A percentile compares a stretch with the other conserved stretches of the same genome.
Conservation (phyloP, 2,888 invertebrate species). For the Euplagia quadripunctaria region DNA sequence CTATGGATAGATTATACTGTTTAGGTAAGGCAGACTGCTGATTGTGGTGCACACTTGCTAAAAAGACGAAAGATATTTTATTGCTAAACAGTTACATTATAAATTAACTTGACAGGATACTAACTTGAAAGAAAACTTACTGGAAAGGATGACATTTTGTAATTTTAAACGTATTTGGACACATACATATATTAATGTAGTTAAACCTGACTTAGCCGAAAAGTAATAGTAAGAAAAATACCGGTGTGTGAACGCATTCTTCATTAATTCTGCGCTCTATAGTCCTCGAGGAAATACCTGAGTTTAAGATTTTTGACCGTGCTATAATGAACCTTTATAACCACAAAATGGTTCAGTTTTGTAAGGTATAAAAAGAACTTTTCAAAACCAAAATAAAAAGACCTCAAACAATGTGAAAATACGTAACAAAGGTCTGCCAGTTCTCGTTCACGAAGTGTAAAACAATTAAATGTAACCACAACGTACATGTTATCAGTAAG, state of each 20-base stretch:
- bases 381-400: neutral
- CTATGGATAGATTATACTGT: neutral
- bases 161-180: too few species aligned
- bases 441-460: constrained; percentile 14
- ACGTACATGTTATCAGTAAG: constrained; percentile 17
- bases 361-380: neutral
- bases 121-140: too few species aligned
- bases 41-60: neutral
- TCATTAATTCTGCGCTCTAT: too few species aligned
- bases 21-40: neutral
- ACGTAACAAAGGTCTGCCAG: neutral
- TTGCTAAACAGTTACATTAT: too few species aligned
- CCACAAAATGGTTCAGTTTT: neutral
- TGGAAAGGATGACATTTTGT: too few species aligned
- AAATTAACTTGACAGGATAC: too few species aligned
- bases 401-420: neutral
- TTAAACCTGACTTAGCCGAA: too few species aligned
- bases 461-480: constrained; percentile 20
- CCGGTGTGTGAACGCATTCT: too few species aligned
- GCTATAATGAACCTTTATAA: neutral
- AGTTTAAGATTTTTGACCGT: too few species aligned
- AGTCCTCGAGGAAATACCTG: too few species aligned
- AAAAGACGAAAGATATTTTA: neutral
- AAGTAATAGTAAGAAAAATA: too few species aligned
- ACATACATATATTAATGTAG: too few species aligned